A percentile compares a stretch with the other conserved stretches of the same genome.
phyloP scores from a whole-genome alignment of 2,113 vertebrate species.

The Acrocephalus arundinaceus region DNA sequence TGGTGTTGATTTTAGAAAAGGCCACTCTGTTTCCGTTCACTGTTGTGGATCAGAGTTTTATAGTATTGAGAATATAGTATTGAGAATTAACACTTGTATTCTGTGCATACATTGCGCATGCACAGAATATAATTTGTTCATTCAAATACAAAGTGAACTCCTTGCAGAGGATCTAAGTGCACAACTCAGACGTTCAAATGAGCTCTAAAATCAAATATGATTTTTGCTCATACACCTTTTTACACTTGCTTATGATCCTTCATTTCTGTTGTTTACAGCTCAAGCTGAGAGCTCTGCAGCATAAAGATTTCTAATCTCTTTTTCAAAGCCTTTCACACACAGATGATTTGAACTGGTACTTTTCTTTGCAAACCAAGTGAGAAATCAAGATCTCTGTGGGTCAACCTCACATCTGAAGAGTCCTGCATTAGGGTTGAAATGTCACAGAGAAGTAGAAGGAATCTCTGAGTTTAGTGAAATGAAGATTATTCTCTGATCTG shows the following conservation, averaged over 20 bases:
- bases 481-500: neutral
- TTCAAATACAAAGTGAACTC: neutral
- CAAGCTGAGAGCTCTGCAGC: neutral
- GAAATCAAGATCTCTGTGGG: neutral
- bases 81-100: neutral
- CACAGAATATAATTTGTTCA: neutral
- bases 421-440: neutral
- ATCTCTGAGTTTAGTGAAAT: neutral
- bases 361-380: neutral
- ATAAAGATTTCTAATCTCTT: neutral
- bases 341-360: neutral
- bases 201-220: neutral
- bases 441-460: neutral
- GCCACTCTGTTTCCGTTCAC: neutral
- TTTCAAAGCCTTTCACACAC: neutral
- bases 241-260: neutral
- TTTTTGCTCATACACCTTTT: neutral
- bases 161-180: neutral
- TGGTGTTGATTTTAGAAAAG: neutral
- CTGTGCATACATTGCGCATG: neutral
- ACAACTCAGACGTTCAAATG: neutral
- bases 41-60: neutral
- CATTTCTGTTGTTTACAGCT: neutral
- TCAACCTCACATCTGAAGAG: neutral
- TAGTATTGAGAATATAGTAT: neutral